phyloP scores from a whole-genome alignment of 2,113 vertebrate genomes.

The Callipepla californica region DNA sequence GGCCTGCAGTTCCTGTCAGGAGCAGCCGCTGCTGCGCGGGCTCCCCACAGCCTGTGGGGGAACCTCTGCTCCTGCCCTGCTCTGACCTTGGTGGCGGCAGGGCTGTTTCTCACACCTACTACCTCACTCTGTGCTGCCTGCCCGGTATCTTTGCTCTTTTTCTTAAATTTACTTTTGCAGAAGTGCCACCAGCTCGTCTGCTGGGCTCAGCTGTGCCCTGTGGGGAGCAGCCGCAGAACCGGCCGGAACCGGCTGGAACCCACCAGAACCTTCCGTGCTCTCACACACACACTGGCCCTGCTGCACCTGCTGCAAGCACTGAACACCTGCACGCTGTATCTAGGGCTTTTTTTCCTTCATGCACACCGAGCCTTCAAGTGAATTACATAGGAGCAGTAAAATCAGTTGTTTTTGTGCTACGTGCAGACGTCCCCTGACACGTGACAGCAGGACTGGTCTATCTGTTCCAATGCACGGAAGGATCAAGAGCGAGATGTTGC shows the following conservation, averaged over 20 bases:
- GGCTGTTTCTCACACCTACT: not conserved
- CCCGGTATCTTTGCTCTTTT: not conserved
- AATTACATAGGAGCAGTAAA: not conserved
- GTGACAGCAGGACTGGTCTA: not conserved
- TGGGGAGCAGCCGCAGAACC: fast-evolving
- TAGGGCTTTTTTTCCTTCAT: not conserved
- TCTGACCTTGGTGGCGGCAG: not conserved
- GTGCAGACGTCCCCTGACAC: not conserved
- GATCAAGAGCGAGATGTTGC: not conserved
- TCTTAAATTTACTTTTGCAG: fast-evolving
- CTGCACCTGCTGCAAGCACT: fast-evolving
- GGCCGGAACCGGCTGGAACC: not conserved
- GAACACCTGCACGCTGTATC: fast-evolving
- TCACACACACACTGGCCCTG: fast-evolving
- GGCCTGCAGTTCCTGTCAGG: fast-evolving
- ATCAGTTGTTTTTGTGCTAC: not conserved
- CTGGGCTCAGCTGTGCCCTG: not conserved
- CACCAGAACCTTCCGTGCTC: not conserved
- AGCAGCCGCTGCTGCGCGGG: not conserved
- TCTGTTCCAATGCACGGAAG: not conserved
- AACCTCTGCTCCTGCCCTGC: not conserved
- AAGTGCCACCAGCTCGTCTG: not conserved
- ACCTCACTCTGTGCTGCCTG: not conserved
- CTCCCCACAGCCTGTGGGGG: not conserved
- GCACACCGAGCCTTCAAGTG: not conserved